phyloP scores from a whole-genome alignment of 2,888 invertebrate genomes.

The Sesamia inferens region DNA sequence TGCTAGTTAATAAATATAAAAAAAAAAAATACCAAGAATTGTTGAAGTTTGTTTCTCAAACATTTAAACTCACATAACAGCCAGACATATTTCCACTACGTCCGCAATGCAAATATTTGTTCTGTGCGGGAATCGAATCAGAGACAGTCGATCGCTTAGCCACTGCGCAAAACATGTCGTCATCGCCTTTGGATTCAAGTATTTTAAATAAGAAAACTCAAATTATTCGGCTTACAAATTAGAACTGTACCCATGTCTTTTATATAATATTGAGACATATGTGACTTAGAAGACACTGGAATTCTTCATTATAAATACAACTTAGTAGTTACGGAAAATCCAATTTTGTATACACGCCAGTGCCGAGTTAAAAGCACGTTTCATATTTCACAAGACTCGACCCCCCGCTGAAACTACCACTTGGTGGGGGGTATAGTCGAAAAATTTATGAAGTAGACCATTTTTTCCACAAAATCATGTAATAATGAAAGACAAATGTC shows the following conservation, averaged over 20 bases:
- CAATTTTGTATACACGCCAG: constrained; percentile 49
- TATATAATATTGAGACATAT: constrained; percentile 24
- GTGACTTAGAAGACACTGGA: constrained; percentile 13
- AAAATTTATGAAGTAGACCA: constrained; percentile 58
- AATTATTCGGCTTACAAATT: too few species aligned
- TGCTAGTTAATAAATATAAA: too few species aligned
- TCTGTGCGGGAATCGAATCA: too few species aligned
- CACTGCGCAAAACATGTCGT: too few species aligned
- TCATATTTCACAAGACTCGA: constrained; percentile 54
- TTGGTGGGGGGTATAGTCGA: constrained; percentile 37
- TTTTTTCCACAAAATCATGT: constrained; percentile 55
- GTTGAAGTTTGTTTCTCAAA: neutral
- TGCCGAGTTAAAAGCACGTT: constrained; percentile 32
- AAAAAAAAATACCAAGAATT: neutral
- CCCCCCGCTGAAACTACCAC: constrained; percentile 42
- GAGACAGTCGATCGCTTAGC: too few species aligned
- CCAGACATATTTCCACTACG: too few species aligned
- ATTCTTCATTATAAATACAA: constrained; percentile 48
- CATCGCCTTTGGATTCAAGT: too few species aligned
- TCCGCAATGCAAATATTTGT: too few species aligned
- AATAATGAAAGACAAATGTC: constrained; percentile 67
- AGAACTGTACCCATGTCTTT: too few species aligned
- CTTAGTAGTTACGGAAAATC: constrained; percentile 42
- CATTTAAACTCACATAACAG: too few species aligned
- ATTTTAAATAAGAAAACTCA: too few species aligned